Base-by-base conservation (phyloP, 1,140 invertebrate genomes). In the Euglossa dilemma region DNA sequence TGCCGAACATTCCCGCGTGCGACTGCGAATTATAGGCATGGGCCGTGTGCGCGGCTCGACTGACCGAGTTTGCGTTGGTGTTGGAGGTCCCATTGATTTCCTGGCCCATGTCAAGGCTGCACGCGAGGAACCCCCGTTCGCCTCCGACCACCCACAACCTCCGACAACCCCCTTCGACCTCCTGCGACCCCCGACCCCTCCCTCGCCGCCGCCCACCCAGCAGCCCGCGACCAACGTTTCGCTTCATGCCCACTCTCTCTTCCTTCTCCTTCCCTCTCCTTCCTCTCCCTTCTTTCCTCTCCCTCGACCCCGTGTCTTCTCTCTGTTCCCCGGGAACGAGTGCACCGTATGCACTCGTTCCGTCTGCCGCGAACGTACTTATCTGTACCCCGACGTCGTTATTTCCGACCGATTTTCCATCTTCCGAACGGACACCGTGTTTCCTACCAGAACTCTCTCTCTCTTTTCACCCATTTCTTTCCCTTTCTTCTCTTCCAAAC, bases 41-140 rank as follows among this genome's bases (percentile, higher is more conserved):
- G 90, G 83, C 81, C 86, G 89, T 80, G 76, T 59, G 89, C 82
- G 88, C 87, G 84, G 83, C 91, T 90, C 86, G 86, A 85, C 86
- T 91, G 91, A 91, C 91, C 92, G 90, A 92, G 92, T 93, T 90
- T 92, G 89, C 89, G 90, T 92, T 89, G 82, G 89, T 92, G 92
- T 92, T 92, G 91, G 92, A 93, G 93, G 92, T 93, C 92, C 93
- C 93, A 94, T 94, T 94, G 93, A 94, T 94, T 94, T 94, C 91
- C 92, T 92, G 90, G 91, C 89, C 91, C 93, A 93, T 94, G 93
- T 94, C 93, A 94, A 93, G 93, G 93, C 92, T 94, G 93, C 93
- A 93, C 93, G 92, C 93, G 92, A 93, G 91, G 87, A 90, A 80
- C 81, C 85, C 80, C 90, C 77, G 83, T 85, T 88, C 84, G 54